A percentile compares a stretch with the other conserved stretches of the same genome.
phyloP scores from a whole-genome alignment of 2,797 vertebrate species.

The Gallirallus australis region DNA sequence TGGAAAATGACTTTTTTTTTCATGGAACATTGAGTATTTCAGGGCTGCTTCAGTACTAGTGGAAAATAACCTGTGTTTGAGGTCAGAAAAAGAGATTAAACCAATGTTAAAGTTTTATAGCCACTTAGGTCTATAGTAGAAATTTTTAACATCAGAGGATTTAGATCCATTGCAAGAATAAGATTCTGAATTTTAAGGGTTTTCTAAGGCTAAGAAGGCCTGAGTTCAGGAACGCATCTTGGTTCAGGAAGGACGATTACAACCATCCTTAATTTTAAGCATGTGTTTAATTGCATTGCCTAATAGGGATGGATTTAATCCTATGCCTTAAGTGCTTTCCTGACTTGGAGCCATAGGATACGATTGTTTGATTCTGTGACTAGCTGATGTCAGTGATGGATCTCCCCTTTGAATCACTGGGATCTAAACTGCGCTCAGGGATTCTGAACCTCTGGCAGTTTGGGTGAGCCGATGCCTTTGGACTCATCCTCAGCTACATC shows the following conservation, averaged over 20 bases:
- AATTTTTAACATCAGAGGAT: slow-evolving; percentile 28
- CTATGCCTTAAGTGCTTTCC: not conserved
- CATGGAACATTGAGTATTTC: slow-evolving; percentile 51
- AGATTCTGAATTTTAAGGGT: slow-evolving; percentile 22
- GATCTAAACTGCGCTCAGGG: not conserved
- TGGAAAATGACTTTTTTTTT: slow-evolving; percentile 68
- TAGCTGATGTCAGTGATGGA: not conserved
- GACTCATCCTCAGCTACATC: not conserved
- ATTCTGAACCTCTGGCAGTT: not conserved
- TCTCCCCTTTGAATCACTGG: not conserved
- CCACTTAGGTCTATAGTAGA: slow-evolving; percentile 43
- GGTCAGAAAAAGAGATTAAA: slow-evolving; percentile 75
- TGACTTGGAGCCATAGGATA: not conserved
- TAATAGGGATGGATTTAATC: slow-evolving; percentile 16
- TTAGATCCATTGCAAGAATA: slow-evolving; percentile 5
- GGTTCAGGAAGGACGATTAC: not conserved
- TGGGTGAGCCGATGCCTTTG: not conserved
- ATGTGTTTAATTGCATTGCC: slow-evolving; percentile 37
- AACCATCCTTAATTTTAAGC: not conserved
- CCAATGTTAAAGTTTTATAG: slow-evolving; percentile 69
- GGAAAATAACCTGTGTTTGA: slow-evolving; percentile 73
- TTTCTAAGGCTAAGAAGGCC: not conserved
- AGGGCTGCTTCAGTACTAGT: slow-evolving; percentile 53
- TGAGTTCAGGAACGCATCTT: not conserved
- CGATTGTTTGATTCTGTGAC: not conserved